These are phyloP conservation scores for Apostichopus japonicus DNA, from an alignment of 35 echinoderm and acorn worm genomes.

Conservation along the genomic window DNA sequence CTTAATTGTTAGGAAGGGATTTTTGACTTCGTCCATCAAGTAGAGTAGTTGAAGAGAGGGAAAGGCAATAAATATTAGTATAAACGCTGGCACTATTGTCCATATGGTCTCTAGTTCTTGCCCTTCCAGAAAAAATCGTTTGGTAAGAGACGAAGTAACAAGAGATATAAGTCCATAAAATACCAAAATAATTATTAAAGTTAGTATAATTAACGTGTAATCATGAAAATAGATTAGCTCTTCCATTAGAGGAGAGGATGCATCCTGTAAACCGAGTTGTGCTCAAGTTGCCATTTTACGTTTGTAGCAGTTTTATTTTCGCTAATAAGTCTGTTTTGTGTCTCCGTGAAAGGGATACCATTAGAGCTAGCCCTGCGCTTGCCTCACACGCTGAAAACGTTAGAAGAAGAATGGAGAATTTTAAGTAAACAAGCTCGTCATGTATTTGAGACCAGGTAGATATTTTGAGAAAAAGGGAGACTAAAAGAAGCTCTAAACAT, in stretches of 20 bases:
- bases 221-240: conserved; percentile 79
- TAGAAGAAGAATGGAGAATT: conserved; percentile 40
- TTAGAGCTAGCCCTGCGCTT: conserved; percentile 60
- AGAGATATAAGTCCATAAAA: conserved; percentile 65
- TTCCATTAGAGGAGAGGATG: conserved; percentile 69
- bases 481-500: conserved; percentile 62
- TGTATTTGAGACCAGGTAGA: neutral
- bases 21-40: conserved; percentile 77
- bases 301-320: conserved; percentile 51
- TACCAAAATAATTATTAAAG: conserved; percentile 66
- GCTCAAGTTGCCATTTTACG: conserved; percentile 80
- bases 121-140: conserved; percentile 63
- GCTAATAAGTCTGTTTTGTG: conserved; percentile 35
- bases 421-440: neutral
- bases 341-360: conserved; percentile 64
- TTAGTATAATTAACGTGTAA: conserved; percentile 12
- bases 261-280: conserved; percentile 81
- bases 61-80: conserved; percentile 70
- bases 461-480: conserved; percentile 59
- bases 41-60: conserved; percentile 81
- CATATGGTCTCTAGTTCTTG: conserved; percentile 75
- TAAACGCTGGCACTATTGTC: conserved; percentile 64
- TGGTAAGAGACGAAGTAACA: conserved; percentile 12
- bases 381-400: conserved; percentile 72
- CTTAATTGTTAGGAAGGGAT: conserved; percentile 72